These are phyloP conservation scores for Pachyseris speciosa DNA, from an alignment of 64 coral and sea anemone genomes.

Conservation along the genomic window DNA sequence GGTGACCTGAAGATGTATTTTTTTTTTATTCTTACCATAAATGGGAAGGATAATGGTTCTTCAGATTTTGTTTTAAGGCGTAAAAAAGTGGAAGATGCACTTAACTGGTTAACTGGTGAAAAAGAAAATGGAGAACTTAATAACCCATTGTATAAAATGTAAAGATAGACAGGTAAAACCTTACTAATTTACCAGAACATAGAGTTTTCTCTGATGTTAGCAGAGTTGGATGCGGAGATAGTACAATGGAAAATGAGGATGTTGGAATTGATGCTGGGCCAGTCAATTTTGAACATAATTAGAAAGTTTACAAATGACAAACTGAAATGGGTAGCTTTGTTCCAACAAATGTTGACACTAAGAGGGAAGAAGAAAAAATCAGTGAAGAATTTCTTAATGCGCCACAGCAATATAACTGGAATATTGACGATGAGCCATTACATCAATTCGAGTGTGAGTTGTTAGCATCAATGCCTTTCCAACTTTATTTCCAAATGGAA, in stretches of 20 bases:
- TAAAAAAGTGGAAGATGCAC: background rate
- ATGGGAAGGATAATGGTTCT: background rate
- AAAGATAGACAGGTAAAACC: background rate
- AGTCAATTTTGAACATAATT: constrained; percentile 4
- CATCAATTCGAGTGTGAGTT: constrained; percentile 46
- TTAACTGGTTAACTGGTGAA: constrained; percentile 20
- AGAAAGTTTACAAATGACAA: constrained; percentile 8
- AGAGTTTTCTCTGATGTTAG: background rate
- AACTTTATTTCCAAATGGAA: constrained; percentile 52
- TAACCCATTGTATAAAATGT: constrained; percentile 18
- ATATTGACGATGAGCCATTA: constrained; percentile 32
- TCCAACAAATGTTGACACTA: constrained; percentile 38
- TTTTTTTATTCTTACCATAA: background rate
- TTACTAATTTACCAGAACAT: background rate
- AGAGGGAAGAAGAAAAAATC: constrained; percentile 36
- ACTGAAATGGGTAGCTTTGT: constrained; percentile 58
- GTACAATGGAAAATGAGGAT: background rate
- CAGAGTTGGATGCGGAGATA: background rate
- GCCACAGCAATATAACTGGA: background rate
- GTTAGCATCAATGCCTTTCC: constrained; percentile 55
- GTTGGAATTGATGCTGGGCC: background rate
- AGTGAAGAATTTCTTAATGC: constrained; percentile 28
- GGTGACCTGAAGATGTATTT: constrained; percentile 36
- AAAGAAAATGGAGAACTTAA: constrained; percentile 20
- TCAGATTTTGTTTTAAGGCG: background rate